These are phyloP conservation scores for Melangyna quadrimaculata DNA, from an alignment of 2,888 invertebrate genomes.

Conservation along the genomic window DNA sequence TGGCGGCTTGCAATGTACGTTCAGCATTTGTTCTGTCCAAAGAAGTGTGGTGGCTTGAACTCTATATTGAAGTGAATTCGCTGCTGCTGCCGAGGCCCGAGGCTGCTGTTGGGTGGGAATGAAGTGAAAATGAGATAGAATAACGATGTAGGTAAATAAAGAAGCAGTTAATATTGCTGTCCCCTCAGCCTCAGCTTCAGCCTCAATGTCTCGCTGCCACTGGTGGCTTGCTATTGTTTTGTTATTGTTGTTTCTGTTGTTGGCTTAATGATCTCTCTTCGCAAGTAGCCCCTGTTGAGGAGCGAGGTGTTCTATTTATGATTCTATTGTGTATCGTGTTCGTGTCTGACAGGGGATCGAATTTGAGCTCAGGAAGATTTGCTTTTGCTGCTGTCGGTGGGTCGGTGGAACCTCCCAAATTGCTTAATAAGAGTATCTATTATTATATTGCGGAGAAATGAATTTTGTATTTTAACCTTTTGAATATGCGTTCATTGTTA, in stretches of 20 bases:
- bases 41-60: slow-evolving; percentile 36
- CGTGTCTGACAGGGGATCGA: slow-evolving; percentile 26
- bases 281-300: slow-evolving; percentile 52
- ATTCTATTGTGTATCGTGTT: slow-evolving; percentile 52
- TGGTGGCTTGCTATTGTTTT: slow-evolving; percentile 33
- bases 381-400: not conserved
- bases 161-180: slow-evolving; percentile 69
- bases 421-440: slow-evolving; percentile 66
- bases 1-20: slow-evolving; percentile 9
- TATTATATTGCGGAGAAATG: slow-evolving; percentile 58
- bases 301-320: slow-evolving; percentile 61
- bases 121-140: slow-evolving; percentile 71
- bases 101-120: slow-evolving; percentile 64
- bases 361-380: slow-evolving; percentile 38
- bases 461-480: slow-evolving; percentile 60
- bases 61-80: slow-evolving; percentile 32
- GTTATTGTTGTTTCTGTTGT: slow-evolving; percentile 55
- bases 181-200: slow-evolving; percentile 20
- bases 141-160: slow-evolving; percentile 71
- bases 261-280: slow-evolving; percentile 64
- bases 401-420: slow-evolving; percentile 53
- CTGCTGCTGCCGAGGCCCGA: too few species aligned
- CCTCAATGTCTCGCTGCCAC: slow-evolving; percentile 27
- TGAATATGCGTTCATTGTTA: slow-evolving; percentile 62
- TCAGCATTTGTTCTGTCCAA: slow-evolving; percentile 8